Evolutionary conservation across 2,113 vertebrate genomes (phyloP).

Genomic region (Burhinus bistriatus): DNA sequence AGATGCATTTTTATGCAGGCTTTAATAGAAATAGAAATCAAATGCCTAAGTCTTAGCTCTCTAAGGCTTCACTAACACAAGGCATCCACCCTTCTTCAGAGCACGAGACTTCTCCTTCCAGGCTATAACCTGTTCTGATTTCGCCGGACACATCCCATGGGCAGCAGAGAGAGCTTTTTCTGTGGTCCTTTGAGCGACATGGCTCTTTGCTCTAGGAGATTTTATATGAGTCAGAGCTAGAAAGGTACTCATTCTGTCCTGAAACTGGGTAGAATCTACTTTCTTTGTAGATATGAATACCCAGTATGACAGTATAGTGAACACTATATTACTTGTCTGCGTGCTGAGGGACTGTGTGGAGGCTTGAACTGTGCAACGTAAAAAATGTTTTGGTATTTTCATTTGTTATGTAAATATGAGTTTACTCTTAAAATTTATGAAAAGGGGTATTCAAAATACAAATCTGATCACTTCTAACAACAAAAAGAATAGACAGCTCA

Average conservation of each 20-base stretch:
- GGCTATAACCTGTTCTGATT: not conserved
- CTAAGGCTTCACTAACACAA: not conserved
- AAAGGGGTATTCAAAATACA: not conserved
- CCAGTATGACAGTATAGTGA: not conserved
- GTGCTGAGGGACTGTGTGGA: not conserved
- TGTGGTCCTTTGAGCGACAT: not conserved
- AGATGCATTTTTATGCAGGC: not conserved
- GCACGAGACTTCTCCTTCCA: not conserved
- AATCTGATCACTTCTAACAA: not conserved
- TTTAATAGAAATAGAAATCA: not conserved
- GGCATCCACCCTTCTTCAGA: not conserved
- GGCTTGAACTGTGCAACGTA: not conserved
- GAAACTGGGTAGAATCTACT: not conserved
- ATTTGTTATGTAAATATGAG: not conserved
- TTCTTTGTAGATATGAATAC: not conserved
- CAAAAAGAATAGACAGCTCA: not conserved
- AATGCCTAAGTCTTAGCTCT: not conserved
- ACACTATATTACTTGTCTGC: not conserved
- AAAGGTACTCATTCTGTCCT: not conserved
- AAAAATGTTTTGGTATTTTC: not conserved
- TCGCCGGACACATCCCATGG: fast-evolving
- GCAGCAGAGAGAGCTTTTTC: not conserved
- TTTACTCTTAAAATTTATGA: not conserved
- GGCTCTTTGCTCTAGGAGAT: not conserved
- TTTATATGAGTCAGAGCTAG: not conserved